phyloP scores from a whole-genome alignment of 2,797 vertebrate species.

The Loriculus beryllinus region DNA sequence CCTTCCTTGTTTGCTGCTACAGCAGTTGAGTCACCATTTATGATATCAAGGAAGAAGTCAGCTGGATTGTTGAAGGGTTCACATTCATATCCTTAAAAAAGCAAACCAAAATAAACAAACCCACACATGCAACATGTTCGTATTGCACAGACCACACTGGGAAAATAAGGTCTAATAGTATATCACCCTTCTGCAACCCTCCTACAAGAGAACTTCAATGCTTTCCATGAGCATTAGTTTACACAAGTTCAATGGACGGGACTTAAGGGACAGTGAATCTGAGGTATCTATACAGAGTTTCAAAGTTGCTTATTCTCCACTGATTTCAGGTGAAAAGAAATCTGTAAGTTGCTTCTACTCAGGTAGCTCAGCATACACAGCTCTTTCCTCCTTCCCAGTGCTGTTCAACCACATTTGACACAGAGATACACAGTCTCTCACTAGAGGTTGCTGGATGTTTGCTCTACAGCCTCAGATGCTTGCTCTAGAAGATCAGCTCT shows the following conservation, averaged over 20 bases:
- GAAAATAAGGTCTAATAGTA: background rate
- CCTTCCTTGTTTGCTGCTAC: slow-evolving; percentile 34
- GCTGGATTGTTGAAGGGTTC: slow-evolving; percentile 62
- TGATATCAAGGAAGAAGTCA: slow-evolving; percentile 60
- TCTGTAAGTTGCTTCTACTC: background rate
- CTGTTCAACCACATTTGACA: background rate
- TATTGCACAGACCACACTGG: background rate
- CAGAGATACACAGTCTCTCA: background rate
- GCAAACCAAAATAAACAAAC: background rate
- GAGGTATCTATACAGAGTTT: background rate
- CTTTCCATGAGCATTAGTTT: background rate
- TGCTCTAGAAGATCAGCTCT: background rate
- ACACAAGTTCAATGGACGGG: background rate
- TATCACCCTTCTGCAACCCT: background rate
- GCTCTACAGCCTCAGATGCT: background rate
- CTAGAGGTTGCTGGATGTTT: background rate
- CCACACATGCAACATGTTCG: background rate
- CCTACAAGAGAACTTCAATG: background rate
- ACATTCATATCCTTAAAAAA: slow-evolving; percentile 48
- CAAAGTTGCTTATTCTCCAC: background rate
- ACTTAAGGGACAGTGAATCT: background rate
- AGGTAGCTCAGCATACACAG: background rate
- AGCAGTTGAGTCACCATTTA: slow-evolving; percentile 64
- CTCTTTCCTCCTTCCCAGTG: background rate
- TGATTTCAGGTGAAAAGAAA: background rate